These are phyloP conservation scores for Autographa gamma DNA, from an alignment of 2,888 invertebrate genomes.

Conservation along the genomic window DNA sequence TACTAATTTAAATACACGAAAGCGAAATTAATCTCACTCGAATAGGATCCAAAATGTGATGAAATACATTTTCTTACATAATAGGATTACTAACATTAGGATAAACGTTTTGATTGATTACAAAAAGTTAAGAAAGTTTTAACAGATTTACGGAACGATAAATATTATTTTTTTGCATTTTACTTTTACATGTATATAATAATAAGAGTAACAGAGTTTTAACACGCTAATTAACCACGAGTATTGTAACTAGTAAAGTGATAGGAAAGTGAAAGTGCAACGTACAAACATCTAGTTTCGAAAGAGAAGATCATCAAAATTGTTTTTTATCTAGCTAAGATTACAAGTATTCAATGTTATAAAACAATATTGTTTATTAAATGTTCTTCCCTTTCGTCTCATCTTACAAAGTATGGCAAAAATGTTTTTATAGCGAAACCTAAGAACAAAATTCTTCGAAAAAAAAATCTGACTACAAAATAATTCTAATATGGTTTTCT, in stretches of 20 bases:
- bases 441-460: too few relatives aligned
- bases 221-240: slow-evolving; percentile 59
- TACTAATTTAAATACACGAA: background rate
- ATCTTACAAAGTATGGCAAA: too few relatives aligned
- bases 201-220: slow-evolving; percentile 39
- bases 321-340: slow-evolving; percentile 11
- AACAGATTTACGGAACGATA: too few relatives aligned
- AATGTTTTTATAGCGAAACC: too few relatives aligned
- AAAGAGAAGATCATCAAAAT: slow-evolving; percentile 25
- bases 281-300: slow-evolving; percentile 22
- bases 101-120: too few relatives aligned
- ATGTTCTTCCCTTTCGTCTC: too few relatives aligned
- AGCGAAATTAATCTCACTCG: background rate
- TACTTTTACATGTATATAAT: slow-evolving; percentile 33
- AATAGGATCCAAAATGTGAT: background rate
- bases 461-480: too few relatives aligned
- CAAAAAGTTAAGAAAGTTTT: too few relatives aligned
- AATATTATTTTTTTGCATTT: too few relatives aligned
- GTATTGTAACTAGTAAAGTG: slow-evolving; percentile 32
- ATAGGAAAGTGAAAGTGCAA: slow-evolving; percentile 57
- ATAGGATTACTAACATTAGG: too few relatives aligned
- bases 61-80: too few relatives aligned
- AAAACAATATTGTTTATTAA: background rate
- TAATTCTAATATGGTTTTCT: too few relatives aligned
- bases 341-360: background rate